phyloP scores from a whole-genome alignment of 2,888 invertebrate genomes.

The Xestia ashworthii region DNA sequence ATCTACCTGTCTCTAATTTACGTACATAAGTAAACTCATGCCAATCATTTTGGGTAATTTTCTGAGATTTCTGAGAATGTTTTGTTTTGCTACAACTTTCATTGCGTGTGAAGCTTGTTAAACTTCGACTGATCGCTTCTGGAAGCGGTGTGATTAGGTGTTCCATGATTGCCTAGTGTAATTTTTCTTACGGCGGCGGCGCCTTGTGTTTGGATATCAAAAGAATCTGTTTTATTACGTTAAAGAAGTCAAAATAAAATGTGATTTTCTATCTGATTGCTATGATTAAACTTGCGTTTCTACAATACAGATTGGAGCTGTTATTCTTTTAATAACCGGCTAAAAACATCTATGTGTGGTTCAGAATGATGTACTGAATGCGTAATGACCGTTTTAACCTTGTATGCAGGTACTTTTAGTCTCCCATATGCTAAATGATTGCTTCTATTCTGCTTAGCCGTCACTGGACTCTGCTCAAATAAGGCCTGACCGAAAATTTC shows the following conservation, averaged over 20 bases:
- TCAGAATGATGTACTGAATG: too few relatives aligned
- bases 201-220: not conserved
- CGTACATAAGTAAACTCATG: not conserved
- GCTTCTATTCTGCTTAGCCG: not conserved
- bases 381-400: too few relatives aligned
- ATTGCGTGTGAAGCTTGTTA: not conserved
- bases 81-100: conserved; percentile 1
- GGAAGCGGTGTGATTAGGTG: not conserved
- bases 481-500: not conserved
- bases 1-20: conserved; percentile 2
- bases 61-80: not conserved
- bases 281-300: not conserved
- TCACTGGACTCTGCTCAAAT: not conserved
- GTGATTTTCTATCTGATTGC: not conserved
- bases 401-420: not conserved
- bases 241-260: not conserved
- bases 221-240: not conserved
- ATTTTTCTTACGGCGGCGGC: not conserved
- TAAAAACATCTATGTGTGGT: too few relatives aligned
- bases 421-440: not conserved
- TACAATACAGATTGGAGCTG: too few relatives aligned
- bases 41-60: conserved; percentile 10
- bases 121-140: not conserved
- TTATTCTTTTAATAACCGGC: too few relatives aligned
- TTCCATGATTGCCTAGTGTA: not conserved